Base-by-base conservation (phyloP, 1,140 invertebrate genomes). In the Aphelinus certus region DNA sequence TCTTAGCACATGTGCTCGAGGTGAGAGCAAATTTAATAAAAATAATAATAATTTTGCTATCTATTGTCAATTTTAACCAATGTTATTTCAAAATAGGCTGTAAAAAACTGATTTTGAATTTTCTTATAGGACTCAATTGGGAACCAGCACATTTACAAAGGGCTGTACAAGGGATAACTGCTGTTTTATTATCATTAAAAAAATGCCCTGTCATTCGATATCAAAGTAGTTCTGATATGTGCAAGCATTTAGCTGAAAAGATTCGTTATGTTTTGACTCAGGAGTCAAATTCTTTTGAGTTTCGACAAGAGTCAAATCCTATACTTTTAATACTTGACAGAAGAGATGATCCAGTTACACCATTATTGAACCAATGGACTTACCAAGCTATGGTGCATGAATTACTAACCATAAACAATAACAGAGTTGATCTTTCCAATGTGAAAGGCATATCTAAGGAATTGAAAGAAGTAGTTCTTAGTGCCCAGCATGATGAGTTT, bases 361-460 rank as follows among this genome's bases (percentile, higher is more conserved):
- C 98, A 0, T 86, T 99, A 62, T 86, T 99, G n/a, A 98, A 96
- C 89, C 98, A 97, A 91, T 99, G 98, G 98, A 99, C 98, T 0
- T 99, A 99, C 88, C 98, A 99, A 88, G 98, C 98, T 6, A 99
- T 99, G 98, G 97, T 99, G 2, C 98, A 99, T 88, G 98, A 99
- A 89, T 87, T 99, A 61, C 86, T 99, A 46, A 94, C 93, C 0
- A 98, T 99, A 78, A 93, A 93, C 78, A 99, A 99, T 83, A 99
- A 99, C 88, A 90, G 97, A 76, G 97, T 99, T 3, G 96, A 94
- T 85, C 89, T 99, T 64, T 93, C 94, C 1, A 90, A 93, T 74
- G 91, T 97, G 26, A 92, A 94, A 56, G 93, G 93, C 46, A 92
- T 95, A 65, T 91, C 91, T n/a, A 97, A 97, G 86, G 97, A 99